phyloP scores from a whole-genome alignment of 1,140 invertebrate genomes.

The Lepidurus apus region DNA sequence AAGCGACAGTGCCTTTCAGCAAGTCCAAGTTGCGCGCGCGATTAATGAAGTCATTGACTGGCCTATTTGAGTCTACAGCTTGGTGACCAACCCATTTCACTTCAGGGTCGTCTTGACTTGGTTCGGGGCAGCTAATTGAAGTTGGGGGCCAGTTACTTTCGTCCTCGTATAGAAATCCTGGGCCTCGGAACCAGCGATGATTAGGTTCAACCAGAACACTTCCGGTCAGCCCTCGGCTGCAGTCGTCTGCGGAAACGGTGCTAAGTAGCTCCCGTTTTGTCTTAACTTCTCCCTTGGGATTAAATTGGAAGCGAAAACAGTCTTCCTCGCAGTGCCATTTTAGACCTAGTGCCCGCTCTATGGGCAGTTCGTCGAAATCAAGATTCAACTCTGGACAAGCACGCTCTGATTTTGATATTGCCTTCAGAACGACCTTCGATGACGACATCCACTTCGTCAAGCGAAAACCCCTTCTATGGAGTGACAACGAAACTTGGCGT shows the following conservation, averaged over 20 bases:
- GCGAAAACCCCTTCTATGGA: slow-evolving; percentile 31
- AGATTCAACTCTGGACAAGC: neutral
- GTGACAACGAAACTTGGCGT: neutral
- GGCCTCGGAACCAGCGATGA: slow-evolving; percentile 29
- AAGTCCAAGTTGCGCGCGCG: neutral
- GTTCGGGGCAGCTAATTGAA: neutral
- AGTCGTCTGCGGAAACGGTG: slow-evolving; percentile 36
- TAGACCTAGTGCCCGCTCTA: neutral
- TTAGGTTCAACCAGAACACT: neutral
- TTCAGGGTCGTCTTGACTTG: slow-evolving; percentile 9
- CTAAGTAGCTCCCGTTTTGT: slow-evolving; percentile 40
- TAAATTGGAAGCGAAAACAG: neutral
- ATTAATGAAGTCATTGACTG: neutral
- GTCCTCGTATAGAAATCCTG: slow-evolving; percentile 14
- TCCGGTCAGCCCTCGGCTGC: slow-evolving; percentile 23
- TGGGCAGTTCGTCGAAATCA: slow-evolving; percentile 22
- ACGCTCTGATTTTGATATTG: slow-evolving; percentile 22
- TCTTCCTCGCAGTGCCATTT: neutral
- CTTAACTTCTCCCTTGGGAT: neutral
- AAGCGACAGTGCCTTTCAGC: slow-evolving; percentile 19
- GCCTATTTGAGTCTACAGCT: neutral
- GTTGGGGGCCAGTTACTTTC: slow-evolving; percentile 28
- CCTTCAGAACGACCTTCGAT: neutral
- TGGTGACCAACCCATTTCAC: slow-evolving; percentile 22
- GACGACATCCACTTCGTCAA: slow-evolving; percentile 26